Conservation (phyloP, 2,797 vertebrate species). For the Peromyscus melanophrys region DNA sequence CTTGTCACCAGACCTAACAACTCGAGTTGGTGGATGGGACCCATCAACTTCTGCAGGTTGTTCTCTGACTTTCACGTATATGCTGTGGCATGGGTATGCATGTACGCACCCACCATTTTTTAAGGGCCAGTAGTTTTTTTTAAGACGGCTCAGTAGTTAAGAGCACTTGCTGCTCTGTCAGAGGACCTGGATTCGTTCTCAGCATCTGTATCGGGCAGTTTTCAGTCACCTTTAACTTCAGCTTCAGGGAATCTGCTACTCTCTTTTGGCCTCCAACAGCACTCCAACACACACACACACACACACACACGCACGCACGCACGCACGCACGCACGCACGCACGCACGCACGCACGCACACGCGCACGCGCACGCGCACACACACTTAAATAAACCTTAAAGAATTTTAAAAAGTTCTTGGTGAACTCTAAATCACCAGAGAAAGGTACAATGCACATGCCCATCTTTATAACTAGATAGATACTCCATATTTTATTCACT, state of each 20-base stretch:
- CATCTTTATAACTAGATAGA: neutral
- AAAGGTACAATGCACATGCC: neutral
- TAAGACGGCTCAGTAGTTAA: neutral
- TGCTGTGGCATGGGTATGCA: neutral
- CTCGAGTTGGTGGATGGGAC: neutral
- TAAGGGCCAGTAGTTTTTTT: too few species aligned
- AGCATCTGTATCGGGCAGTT: neutral
- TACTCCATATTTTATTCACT: slow-evolving; percentile 6
- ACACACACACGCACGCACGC: neutral
- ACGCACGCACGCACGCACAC: too few species aligned
- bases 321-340: too few species aligned
- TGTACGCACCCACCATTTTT: neutral
- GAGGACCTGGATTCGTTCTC: too few species aligned
- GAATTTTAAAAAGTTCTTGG: neutral
- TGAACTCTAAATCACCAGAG: slow-evolving; percentile 4
- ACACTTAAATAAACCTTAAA: neutral
- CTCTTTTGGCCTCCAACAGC: neutral
- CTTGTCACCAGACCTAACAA: too few species aligned
- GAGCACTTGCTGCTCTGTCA: neutral
- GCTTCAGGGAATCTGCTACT: neutral
- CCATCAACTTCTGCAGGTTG: too few species aligned
- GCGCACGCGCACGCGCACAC: too few species aligned
- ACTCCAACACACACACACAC: too few species aligned
- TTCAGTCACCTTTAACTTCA: neutral
- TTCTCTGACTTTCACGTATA: neutral